These are phyloP conservation scores for Melozone crissalis DNA, from an alignment of 2,113 vertebrate genomes.

Conservation along the genomic window DNA sequence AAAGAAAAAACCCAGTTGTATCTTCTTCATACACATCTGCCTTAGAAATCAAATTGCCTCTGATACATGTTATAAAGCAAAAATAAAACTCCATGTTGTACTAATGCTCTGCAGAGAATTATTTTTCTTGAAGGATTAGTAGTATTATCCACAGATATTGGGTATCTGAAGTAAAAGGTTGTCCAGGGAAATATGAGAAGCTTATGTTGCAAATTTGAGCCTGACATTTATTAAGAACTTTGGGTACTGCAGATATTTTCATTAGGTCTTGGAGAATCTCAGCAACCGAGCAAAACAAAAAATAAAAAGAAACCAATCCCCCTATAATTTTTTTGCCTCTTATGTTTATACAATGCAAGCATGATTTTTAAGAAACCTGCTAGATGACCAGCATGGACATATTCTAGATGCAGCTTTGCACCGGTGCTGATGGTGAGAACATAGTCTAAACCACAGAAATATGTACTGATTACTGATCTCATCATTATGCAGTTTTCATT, in stretches of 20 bases:
- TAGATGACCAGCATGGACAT: background rate
- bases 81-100: background rate
- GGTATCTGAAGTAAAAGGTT: background rate
- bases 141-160: background rate
- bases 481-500: background rate
- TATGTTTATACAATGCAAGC: background rate
- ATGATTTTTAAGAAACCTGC: background rate
- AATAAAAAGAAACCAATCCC: accelerated
- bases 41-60: background rate
- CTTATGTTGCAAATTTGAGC: background rate
- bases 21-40: background rate
- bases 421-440: background rate
- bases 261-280: background rate
- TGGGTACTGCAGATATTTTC: background rate
- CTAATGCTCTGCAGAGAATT: background rate
- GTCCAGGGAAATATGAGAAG: background rate
- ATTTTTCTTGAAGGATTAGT: background rate
- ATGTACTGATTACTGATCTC: background rate
- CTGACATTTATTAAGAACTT: background rate
- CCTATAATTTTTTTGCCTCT: background rate
- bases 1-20: background rate
- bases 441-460: background rate
- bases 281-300: background rate
- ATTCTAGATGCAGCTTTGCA: background rate
- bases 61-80: background rate